Base-by-base conservation (phyloP, 2,888 invertebrate species). In the Drosophila fungiperda region DNA sequence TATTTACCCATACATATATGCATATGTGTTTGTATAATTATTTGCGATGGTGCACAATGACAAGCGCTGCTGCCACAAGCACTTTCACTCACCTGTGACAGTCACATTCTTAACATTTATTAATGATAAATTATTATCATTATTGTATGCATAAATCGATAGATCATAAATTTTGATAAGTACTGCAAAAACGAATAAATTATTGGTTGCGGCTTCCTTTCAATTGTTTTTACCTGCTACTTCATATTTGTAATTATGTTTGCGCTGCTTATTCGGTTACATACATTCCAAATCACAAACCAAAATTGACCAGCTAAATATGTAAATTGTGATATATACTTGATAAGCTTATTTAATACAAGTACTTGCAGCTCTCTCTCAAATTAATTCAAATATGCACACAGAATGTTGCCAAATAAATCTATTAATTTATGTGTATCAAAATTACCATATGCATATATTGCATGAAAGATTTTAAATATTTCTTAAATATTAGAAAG, bases 161-260 rank as follows among this genome's bases (percentile, higher is more conserved):
- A 68, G 63, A 77, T 88, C 83, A 88, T 80, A 86, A 86, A 88
- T 88, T 80, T 54, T 58, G 76, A 58, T 72, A 80, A 61, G 65
- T 62, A 59, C 61, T 45, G 52, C 61, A 67, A 67, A 76, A 80
- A 54, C 76, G 66, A 66, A 78, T 78, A 80, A 78, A 68, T 78
- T 76, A 78, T 72, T 67, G 50, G 40, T 26, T 23, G 12, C 53
- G 23, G 61, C 61, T 76, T 80, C 78, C 80, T 80, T 72, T 68
- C 23, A 60, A 54, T 64, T 74, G 66, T 74, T 67, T 63, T 36
- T 40, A n/a, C 29, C 26, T 15, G 20, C 57, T 49, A 42, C 52
- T 48, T 63, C 49, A 66, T 58, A 66, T 54, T 38, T 62, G 63
- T 71, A 15, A 26, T 55, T 58, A 57, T 58, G 42, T 26, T 2